phyloP scores from a whole-genome alignment of 2,888 invertebrate species.

The Silvanus unidentatus region DNA sequence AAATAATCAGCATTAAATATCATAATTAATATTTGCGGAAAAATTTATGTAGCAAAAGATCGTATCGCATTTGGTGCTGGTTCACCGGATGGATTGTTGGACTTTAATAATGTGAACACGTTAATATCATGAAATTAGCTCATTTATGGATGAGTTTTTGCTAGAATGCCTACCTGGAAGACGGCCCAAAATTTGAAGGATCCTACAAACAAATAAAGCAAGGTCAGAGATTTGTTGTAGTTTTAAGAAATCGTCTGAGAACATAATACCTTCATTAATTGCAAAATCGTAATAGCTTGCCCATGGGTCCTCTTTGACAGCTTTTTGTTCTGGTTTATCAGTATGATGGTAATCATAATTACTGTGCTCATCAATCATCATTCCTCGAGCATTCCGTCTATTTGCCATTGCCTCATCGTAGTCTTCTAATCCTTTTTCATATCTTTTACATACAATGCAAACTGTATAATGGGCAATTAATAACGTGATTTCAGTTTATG shows the following conservation, averaged over 20 bases:
- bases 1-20: slow-evolving; percentile 11
- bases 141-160: no score
- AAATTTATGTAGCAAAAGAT: no score
- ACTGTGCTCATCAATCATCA: slow-evolving; percentile 49
- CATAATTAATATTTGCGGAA: no score
- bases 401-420: slow-evolving; percentile 36
- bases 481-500: slow-evolving; percentile 1
- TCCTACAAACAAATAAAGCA: slow-evolving; percentile 39
- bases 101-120: no score
- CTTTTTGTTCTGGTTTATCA: slow-evolving; percentile 51
- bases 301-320: slow-evolving; percentile 65
- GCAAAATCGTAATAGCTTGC: slow-evolving; percentile 80
- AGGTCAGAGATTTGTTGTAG: no score
- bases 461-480: not conserved
- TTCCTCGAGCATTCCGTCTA: slow-evolving; percentile 39
- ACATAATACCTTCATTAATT: slow-evolving; percentile 61
- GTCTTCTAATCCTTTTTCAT: slow-evolving; percentile 39
- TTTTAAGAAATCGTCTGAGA: no score
- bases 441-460: no score
- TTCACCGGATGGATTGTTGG: no score
- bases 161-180: slow-evolving; percentile 65
- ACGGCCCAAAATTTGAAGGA: slow-evolving; percentile 86
- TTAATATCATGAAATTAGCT: no score
- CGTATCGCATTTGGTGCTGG: no score
- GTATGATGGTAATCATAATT: slow-evolving; percentile 50